phyloP scores from a whole-genome alignment of 2,113 vertebrate species.

The Verasper variegatus region DNA sequence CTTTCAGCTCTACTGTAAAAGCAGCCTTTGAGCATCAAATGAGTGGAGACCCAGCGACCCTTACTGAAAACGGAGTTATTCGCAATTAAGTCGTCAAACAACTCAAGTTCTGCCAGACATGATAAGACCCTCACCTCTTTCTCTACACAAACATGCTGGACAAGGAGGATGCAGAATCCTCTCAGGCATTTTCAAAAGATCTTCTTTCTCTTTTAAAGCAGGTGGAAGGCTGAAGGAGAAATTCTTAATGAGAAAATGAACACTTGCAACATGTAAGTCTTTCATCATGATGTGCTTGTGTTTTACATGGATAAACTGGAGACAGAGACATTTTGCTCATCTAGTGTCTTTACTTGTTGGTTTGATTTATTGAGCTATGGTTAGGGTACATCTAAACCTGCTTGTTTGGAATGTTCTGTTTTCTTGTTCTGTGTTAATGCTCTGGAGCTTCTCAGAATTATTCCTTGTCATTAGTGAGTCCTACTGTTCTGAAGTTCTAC shows the following conservation, averaged over 20 bases:
- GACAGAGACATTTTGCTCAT: neutral
- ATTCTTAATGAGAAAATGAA: neutral
- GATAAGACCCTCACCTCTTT: neutral
- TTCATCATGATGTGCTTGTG: neutral
- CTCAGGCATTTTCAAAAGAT: constrained; percentile 9
- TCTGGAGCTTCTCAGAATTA: no score
- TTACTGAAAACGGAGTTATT: neutral
- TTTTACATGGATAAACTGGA: neutral
- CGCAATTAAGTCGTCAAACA: constrained; percentile 1
- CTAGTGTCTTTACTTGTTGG: neutral
- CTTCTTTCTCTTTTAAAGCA: neutral
- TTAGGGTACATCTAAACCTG: no score
- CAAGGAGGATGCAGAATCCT: constrained; percentile 2
- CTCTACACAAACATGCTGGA: constrained; percentile 13
- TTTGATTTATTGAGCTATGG: neutral
- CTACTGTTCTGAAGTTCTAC: no score
- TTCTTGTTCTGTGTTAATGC: no score
- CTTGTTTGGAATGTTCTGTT: no score
- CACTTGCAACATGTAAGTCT: neutral
- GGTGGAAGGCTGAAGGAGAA: neutral
- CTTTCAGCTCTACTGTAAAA: neutral
- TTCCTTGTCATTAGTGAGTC: no score
- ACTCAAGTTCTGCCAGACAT: neutral
- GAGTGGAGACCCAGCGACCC: neutral
- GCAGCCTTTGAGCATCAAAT: constrained; percentile 25